These are phyloP conservation scores for Drosophila truncata DNA, from an alignment of 1,140 invertebrate species.

Conservation along the genomic window DNA sequence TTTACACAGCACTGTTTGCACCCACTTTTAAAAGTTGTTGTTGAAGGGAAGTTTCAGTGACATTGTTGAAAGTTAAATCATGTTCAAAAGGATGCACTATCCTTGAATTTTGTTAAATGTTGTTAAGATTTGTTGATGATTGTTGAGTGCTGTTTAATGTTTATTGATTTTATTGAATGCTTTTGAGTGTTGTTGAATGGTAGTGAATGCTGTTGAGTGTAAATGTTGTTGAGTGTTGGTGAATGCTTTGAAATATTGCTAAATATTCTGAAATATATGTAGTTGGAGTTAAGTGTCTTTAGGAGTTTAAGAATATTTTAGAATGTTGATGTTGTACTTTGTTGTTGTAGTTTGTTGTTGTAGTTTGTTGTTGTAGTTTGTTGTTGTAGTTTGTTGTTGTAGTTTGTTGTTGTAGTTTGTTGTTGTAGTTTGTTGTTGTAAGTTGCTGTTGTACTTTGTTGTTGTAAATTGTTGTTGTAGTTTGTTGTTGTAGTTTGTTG, in stretches of 20 bases:
- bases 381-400: too few relatives aligned
- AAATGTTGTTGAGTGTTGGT: background rate
- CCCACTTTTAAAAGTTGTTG: background rate
- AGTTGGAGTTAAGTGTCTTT: background rate
- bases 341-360: too few relatives aligned
- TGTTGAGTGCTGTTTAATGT: background rate
- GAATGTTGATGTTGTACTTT: background rate
- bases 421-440: too few relatives aligned
- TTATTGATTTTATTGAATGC: background rate
- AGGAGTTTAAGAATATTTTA: background rate
- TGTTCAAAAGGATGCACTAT: background rate
- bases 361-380: too few relatives aligned
- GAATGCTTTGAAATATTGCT: background rate
- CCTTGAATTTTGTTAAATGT: background rate
- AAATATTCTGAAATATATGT: background rate
- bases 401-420: too few relatives aligned
- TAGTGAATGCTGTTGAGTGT: background rate
- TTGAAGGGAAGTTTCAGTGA: too few relatives aligned
- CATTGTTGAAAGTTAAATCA: background rate
- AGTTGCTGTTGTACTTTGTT: too few relatives aligned
- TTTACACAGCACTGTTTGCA: conserved; percentile 30
- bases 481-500: too few relatives aligned
- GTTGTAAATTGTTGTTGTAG: too few relatives aligned
- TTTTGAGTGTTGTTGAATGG: background rate
- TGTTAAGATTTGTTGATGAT: background rate